Evolutionary conservation across 2,797 vertebrate species (phyloP).

Genomic region (Myotis planiceps): DNA sequence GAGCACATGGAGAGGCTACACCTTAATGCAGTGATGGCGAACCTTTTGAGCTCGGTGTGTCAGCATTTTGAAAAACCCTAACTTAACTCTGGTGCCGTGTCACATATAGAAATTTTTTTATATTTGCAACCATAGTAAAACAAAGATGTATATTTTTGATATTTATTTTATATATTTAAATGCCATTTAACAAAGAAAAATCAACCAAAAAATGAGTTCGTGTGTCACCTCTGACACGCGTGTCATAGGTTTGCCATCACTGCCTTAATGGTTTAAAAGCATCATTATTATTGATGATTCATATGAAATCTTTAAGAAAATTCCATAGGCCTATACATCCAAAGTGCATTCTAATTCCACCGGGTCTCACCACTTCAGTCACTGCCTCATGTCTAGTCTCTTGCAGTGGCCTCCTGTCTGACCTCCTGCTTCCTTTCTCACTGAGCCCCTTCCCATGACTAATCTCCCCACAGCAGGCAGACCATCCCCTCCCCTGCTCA

Average conservation of each 20-base stretch:
- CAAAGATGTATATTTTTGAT: no score
- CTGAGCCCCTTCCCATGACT: not conserved
- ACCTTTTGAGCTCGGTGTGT: no score
- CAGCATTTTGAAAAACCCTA: no score
- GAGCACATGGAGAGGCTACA: not conserved
- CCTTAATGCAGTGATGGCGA: not conserved
- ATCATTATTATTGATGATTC: not conserved
- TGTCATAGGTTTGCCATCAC: no score
- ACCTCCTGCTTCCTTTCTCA: not conserved
- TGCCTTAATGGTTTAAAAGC: not conserved
- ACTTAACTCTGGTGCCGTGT: no score
- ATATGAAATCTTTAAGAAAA: not conserved
- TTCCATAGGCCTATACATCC: not conserved
- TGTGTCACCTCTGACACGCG: no score
- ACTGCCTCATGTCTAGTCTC: not conserved
- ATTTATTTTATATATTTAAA: no score
- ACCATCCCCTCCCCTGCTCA: not conserved
- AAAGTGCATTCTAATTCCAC: not conserved
- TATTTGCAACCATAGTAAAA: no score
- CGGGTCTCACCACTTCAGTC: not conserved
- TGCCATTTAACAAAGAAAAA: no score
- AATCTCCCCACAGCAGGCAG: not conserved
- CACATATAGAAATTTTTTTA: no score
- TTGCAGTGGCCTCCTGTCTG: not conserved
- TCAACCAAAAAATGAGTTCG: no score